Percentiles rank a stretch among this genome's conserved stretches.
These are phyloP conservation scores for Aleiodes testaceus DNA, from an alignment of 2,888 invertebrate genomes.

Conservation along the genomic window DNA sequence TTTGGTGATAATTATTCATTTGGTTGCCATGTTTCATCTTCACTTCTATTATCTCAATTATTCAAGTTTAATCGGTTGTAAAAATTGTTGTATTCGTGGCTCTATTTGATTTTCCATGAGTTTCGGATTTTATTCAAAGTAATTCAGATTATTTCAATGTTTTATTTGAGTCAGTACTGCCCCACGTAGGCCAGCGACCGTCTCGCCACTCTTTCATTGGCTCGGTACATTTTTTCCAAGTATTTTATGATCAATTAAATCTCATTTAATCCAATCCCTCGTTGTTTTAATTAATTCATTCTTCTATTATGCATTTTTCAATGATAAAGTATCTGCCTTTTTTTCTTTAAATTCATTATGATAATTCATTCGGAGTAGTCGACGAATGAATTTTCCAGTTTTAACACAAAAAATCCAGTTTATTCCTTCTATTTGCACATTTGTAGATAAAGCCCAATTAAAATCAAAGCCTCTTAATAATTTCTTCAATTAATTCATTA, in stretches of 20 bases:
- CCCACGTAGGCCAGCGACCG: conserved; percentile 63
- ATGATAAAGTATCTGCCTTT: conserved; percentile 19
- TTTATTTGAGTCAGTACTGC: conserved; percentile 54
- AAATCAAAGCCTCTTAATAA: conserved; percentile 22
- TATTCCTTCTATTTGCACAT: neutral
- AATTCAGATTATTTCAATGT: conserved; percentile 31
- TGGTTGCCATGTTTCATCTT: conserved; percentile 29
- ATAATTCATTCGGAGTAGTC: conserved; percentile 32
- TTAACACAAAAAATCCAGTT: neutral
- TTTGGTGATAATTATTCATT: conserved; percentile 34
- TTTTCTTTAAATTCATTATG: neutral
- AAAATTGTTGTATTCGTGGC: conserved; percentile 32
- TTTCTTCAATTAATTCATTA: neutral
- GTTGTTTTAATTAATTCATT: conserved; percentile 13
- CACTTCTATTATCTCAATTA: conserved; percentile 36
- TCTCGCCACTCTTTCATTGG: conserved; percentile 58
- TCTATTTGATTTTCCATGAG: conserved; percentile 32
- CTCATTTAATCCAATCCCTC: conserved; percentile 15
- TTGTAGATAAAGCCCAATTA: neutral
- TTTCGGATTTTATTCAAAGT: conserved; percentile 8
- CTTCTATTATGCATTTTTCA: conserved; percentile 2
- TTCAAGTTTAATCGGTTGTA: conserved; percentile 40
- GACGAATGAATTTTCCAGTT: conserved; percentile 9
- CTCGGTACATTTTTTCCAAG: conserved; percentile 49
- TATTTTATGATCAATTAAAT: conserved; percentile 7